Percentiles rank a stretch among this genome's conserved stretches.
Conservation (phyloP, 2,797 vertebrate species). For the Gallirallus australis region DNA sequence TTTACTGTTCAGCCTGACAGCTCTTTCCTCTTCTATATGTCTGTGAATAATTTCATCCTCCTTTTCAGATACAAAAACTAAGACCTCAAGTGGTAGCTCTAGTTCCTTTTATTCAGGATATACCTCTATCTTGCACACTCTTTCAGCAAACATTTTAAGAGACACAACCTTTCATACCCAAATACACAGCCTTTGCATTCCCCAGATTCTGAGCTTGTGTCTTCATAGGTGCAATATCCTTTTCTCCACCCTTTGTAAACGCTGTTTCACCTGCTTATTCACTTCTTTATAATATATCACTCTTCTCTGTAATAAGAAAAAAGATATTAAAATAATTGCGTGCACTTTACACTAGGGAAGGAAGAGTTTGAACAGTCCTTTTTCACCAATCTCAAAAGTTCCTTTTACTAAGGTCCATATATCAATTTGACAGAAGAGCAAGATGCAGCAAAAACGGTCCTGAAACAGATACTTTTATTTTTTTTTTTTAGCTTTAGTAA, state of each 20-base stretch:
- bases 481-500: neutral
- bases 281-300: neutral
- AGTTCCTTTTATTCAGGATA: neutral
- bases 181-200: neutral
- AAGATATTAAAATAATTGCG: neutral
- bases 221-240: neutral
- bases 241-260: neutral
- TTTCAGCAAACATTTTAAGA: neutral
- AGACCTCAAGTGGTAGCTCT: neutral
- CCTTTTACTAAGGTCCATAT: neutral
- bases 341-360: neutral
- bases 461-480: neutral
- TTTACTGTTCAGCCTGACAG: neutral
- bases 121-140: neutral
- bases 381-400: neutral
- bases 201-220: neutral
- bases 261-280: neutral
- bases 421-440: conserved; percentile 12
- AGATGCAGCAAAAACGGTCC: neutral
- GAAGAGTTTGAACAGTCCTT: neutral
- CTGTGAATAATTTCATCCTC: neutral
- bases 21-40: neutral
- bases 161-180: neutral
- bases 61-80: neutral
- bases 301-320: neutral